Conservation (phyloP, 2,113 vertebrate genomes). For the Chinchilla lanigera region DNA sequence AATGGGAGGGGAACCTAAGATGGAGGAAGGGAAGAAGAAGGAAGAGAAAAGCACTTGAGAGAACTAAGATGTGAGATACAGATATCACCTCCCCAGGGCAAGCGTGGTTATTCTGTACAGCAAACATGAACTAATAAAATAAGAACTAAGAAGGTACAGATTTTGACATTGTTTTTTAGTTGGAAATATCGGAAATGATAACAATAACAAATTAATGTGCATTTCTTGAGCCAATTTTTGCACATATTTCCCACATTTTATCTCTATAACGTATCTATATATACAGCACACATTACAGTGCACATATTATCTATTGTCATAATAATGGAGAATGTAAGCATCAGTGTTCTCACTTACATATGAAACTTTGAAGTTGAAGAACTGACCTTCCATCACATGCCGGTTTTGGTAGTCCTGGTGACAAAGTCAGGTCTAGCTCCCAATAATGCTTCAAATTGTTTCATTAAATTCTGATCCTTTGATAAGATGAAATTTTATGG, state of each 20-base stretch:
- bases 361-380: background rate
- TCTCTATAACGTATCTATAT: background rate
- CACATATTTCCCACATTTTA: background rate
- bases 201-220: background rate
- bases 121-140: background rate
- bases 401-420: background rate
- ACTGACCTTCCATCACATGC: background rate
- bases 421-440: background rate
- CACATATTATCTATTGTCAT: background rate
- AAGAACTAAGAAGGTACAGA: background rate
- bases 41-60: background rate
- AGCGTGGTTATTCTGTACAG: background rate
- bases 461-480: background rate
- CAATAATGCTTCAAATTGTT: background rate
- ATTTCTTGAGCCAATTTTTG: background rate
- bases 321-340: background rate
- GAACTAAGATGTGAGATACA: background rate
- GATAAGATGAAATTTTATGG: background rate
- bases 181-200: background rate
- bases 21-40: background rate
- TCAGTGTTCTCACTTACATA: background rate
- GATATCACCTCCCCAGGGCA: background rate
- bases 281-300: too few relatives aligned
- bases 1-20: background rate
- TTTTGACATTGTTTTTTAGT: background rate